phyloP scores from a whole-genome alignment of 2,113 vertebrate species.

The Opisthocomus hoazin region DNA sequence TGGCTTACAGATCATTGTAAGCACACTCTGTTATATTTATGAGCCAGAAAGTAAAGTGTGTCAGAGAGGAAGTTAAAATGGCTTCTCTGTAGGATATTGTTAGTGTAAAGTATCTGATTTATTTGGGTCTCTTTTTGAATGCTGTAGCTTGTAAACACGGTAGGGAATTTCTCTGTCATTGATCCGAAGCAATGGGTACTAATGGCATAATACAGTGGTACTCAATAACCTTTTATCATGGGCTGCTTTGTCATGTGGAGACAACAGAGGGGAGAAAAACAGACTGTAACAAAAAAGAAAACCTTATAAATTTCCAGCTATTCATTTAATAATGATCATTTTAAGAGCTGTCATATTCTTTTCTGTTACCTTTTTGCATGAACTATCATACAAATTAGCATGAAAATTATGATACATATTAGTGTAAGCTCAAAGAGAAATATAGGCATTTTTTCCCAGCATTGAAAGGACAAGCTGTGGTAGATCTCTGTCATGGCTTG shows the following conservation, averaged over 20 bases:
- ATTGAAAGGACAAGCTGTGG: background rate
- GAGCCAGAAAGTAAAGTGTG: constrained; percentile 49
- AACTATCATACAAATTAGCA: background rate
- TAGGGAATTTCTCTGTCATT: constrained; percentile 52
- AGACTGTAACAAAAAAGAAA: background rate
- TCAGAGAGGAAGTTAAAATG: constrained; percentile 48
- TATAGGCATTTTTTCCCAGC: background rate
- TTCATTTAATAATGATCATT: background rate
- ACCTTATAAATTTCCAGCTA: background rate
- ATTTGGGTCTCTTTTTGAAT: constrained; percentile 40
- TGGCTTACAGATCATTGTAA: background rate
- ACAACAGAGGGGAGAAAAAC: constrained; percentile 18
- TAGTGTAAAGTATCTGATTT: constrained; percentile 59
- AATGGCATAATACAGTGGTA: constrained; percentile 47
- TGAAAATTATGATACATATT: background rate
- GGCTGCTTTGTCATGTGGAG: constrained; percentile 44
- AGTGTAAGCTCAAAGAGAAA: background rate
- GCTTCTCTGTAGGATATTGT: constrained; percentile 37
- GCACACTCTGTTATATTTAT: constrained; percentile 37
- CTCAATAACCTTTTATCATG: constrained; percentile 52
- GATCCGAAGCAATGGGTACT: constrained; percentile 61
- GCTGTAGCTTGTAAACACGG: constrained; percentile 53
- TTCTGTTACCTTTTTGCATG: background rate
- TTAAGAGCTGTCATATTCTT: background rate
- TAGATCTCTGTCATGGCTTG: background rate